phyloP scores from a whole-genome alignment of 2,888 invertebrate species.

The Heliconius sara region DNA sequence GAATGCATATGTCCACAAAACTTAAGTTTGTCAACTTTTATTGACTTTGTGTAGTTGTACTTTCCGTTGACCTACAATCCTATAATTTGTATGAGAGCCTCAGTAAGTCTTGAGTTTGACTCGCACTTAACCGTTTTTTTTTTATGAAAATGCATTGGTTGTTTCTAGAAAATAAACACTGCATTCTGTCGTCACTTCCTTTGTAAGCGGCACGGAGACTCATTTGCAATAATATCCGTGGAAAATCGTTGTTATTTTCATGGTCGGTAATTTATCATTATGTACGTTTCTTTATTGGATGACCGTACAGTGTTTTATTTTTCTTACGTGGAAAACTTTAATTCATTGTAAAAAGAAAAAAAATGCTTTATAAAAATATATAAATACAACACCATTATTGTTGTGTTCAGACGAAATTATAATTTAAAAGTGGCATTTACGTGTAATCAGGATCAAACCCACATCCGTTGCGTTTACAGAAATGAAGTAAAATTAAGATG shows the following conservation, averaged over 20 bases:
- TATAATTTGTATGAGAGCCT: too few species aligned
- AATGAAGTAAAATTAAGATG: neutral
- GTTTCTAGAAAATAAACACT: constrained; percentile 17
- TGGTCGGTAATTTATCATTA: constrained; percentile 38
- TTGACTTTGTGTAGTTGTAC: too few species aligned
- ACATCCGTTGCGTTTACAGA: neutral
- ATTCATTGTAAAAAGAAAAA: neutral
- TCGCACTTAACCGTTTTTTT: neutral
- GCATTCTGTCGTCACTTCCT: constrained; percentile 39
- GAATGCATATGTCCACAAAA: too few species aligned
- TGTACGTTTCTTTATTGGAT: constrained; percentile 15
- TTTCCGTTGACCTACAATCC: too few species aligned
- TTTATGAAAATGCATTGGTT: constrained; percentile 7
- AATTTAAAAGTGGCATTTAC: too few species aligned
- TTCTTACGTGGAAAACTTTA: neutral
- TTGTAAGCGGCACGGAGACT: constrained; percentile 37
- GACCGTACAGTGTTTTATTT: neutral
- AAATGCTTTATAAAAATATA: neutral
- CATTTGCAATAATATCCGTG: constrained; percentile 42
- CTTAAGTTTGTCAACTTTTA: too few species aligned
- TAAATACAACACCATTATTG: neutral
- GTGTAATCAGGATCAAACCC: too few species aligned
- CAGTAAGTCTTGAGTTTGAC: too few species aligned
- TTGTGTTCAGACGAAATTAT: neutral
- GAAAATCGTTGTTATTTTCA: constrained; percentile 43